These are phyloP conservation scores for Physeter macrocephalus DNA, from an alignment of 2,113 vertebrate genomes.

Conservation along the genomic window DNA sequence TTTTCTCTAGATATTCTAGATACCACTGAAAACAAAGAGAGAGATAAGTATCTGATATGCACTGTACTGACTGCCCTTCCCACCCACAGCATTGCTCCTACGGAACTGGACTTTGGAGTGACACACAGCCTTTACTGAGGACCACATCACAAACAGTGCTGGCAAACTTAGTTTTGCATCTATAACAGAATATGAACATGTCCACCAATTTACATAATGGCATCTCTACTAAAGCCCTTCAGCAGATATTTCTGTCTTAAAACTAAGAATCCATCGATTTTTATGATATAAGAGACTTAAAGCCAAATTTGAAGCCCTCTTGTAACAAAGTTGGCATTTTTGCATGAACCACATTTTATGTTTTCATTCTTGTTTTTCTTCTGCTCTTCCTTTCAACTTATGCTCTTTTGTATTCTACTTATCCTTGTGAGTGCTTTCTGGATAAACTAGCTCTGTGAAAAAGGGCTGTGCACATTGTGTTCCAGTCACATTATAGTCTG, in stretches of 20 bases:
- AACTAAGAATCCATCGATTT: not conserved
- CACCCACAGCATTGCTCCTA: not conserved
- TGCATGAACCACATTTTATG: not conserved
- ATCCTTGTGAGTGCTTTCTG: not conserved
- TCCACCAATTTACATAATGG: too few relatives aligned
- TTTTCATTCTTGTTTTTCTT: not conserved
- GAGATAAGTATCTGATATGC: not conserved
- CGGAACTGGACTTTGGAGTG: not conserved
- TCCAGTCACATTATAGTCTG: not conserved
- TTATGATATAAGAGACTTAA: not conserved
- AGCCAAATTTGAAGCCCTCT: not conserved
- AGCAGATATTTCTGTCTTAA: not conserved
- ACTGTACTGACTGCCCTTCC: not conserved
- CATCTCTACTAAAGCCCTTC: not conserved
- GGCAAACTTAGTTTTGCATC: not conserved
- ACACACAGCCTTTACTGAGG: not conserved
- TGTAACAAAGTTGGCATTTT: not conserved
- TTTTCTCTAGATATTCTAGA: not conserved
- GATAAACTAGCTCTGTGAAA: not conserved
- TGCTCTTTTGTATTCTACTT: not conserved
- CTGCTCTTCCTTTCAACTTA: not conserved
- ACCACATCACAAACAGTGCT: not conserved
- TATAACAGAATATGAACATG: not conserved
- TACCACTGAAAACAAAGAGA: not conserved
- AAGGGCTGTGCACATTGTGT: not conserved